A percentile compares a stretch with the other conserved stretches of the same genome.
Conservation (phyloP, 2,888 invertebrate species). For the Steromphala cineraria region DNA sequence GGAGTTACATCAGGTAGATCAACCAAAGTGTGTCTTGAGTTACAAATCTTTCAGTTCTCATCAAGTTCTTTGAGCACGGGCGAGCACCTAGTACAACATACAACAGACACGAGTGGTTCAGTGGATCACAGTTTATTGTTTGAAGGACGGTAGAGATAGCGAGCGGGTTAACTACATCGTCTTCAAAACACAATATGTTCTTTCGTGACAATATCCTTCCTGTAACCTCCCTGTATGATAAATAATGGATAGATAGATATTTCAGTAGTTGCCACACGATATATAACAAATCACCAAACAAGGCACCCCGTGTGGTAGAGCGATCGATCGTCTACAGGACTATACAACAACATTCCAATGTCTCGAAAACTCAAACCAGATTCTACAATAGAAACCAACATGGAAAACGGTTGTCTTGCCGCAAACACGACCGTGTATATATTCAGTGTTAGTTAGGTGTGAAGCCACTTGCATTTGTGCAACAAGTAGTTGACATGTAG, state of each 20-base stretch:
- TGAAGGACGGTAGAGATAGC: conserved; percentile 19
- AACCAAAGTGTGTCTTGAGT: background rate
- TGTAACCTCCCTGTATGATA: conserved; percentile 1
- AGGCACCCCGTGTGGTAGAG: background rate
- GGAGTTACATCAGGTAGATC: background rate
- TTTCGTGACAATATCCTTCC: background rate
- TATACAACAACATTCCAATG: conserved; percentile 9
- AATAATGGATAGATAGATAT: conserved; percentile 1
- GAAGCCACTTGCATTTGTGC: background rate
- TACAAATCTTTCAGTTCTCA: background rate
- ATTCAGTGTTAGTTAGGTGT: background rate
- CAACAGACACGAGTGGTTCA: background rate
- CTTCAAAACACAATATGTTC: conserved; percentile 9
- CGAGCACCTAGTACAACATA: too few relatives aligned
- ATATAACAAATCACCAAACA: conserved; percentile 14
- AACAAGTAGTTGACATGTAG: too few relatives aligned
- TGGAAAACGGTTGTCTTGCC: background rate
- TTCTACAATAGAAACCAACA: background rate
- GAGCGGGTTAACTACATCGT: conserved; percentile 7
- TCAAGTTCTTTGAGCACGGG: too few relatives aligned
- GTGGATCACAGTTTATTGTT: conserved; percentile 15
- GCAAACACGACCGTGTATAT: background rate
- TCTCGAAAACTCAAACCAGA: conserved; percentile 11
- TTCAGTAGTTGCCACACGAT: conserved; percentile 6
- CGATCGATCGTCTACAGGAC: background rate